Percentiles rank a stretch among this genome's conserved stretches.
These are phyloP conservation scores for Anastrepha obliqua DNA, from an alignment of 1,140 invertebrate species.

Conservation along the genomic window DNA sequence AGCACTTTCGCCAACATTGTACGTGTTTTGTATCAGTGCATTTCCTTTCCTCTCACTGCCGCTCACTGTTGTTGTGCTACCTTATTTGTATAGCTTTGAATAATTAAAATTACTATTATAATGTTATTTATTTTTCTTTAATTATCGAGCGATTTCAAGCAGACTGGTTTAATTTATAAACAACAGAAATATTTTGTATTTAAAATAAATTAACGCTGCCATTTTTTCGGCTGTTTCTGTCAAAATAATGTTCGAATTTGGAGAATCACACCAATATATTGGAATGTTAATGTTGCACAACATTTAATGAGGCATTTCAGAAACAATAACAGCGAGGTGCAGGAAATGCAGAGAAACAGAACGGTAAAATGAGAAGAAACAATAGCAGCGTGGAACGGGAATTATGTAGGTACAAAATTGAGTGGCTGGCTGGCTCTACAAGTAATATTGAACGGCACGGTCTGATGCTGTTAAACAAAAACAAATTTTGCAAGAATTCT, in stretches of 20 bases:
- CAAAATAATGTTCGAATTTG: constrained; percentile 30
- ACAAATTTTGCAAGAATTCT: neutral
- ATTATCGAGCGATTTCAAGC: neutral
- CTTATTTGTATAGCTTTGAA: neutral
- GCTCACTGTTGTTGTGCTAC: too few relatives aligned
- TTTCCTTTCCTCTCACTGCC: too few relatives aligned
- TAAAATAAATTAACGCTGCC: constrained; percentile 11
- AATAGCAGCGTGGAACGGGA: neutral
- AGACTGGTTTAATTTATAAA: neutral
- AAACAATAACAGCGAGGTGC: neutral
- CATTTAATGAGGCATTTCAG: constrained; percentile 30
- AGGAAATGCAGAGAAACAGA: neutral
- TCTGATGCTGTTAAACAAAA: neutral
- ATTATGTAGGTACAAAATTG: neutral
- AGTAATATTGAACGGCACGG: neutral
- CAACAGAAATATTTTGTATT: constrained; percentile 1
- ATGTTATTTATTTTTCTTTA: neutral
- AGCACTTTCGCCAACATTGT: neutral
- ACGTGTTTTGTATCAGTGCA: neutral
- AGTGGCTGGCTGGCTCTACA: neutral
- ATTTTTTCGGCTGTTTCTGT: constrained; percentile 38
- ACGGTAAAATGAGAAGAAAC: neutral
- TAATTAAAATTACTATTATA: neutral
- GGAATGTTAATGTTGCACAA: constrained; percentile 17
- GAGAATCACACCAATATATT: constrained; percentile 31